Percentiles rank a stretch among this genome's conserved stretches.
Conservation (phyloP, 2,888 invertebrate species). For the Keiferia lycopersicella region DNA sequence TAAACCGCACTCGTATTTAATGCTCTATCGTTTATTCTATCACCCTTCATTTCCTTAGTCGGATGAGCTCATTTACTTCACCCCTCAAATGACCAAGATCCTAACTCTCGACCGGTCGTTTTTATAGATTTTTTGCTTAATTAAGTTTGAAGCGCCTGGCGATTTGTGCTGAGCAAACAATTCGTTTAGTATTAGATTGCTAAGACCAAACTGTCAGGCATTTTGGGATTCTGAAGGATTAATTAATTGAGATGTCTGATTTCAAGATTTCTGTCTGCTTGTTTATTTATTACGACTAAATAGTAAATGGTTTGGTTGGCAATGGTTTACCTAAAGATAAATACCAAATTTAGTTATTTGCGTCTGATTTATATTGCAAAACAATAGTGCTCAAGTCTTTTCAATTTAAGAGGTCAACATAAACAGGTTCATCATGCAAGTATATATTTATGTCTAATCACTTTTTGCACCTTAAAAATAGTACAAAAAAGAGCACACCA, state of each 20-base stretch:
- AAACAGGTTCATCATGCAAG: no score
- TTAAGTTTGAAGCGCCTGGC: background rate
- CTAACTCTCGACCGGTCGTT: conserved; percentile 2
- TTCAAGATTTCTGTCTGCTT: no score
- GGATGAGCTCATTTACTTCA: conserved; percentile 63
- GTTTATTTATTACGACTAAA: no score
- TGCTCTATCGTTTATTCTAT: conserved; percentile 64
- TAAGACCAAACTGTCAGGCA: background rate
- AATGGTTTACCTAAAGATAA: background rate
- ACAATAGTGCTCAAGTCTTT: no score
- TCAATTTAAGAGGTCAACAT: background rate
- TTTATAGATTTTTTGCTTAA: conserved; percentile 7
- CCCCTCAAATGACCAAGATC: conserved; percentile 38
- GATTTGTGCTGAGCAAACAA: conserved; percentile 5
- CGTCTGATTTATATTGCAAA: background rate
- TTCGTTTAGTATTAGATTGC: background rate
- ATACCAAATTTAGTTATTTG: background rate
- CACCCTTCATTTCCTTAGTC: conserved; percentile 62
- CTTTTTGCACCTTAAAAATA: no score
- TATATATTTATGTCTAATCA: no score
- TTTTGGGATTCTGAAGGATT: background rate
- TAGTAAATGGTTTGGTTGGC: no score
- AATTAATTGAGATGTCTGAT: no score
- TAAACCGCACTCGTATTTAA: conserved; percentile 54
- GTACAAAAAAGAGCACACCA: no score